A percentile compares a stretch with the other conserved stretches of the same genome.
Evolutionary conservation across 2,113 vertebrate species (phyloP).

Genomic region (Gallinago media): DNA sequence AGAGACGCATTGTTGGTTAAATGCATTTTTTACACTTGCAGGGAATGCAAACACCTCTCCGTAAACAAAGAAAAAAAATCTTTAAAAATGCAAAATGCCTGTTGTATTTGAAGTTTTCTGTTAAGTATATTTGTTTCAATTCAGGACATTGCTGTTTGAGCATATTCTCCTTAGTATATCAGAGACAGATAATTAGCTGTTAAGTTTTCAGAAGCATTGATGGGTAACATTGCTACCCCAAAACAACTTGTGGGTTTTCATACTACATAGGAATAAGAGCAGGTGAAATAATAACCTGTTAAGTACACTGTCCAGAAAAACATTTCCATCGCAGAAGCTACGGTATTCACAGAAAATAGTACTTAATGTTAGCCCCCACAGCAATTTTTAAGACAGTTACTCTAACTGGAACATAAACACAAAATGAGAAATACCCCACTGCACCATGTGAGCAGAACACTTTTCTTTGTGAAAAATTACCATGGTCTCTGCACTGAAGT

Average conservation of each 20-base stretch:
- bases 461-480: not conserved
- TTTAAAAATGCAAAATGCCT: not conserved
- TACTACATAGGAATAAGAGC: not conserved
- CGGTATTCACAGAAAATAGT: not conserved
- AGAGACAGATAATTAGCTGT: not conserved
- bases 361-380: not conserved
- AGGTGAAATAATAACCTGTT: not conserved
- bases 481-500: not conserved
- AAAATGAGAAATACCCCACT: not conserved
- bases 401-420: not conserved
- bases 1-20: not conserved
- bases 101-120: not conserved
- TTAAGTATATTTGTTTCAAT: rapidly evolving
- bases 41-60: not conserved
- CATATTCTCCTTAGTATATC: not conserved
- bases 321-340: not conserved
- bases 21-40: not conserved
- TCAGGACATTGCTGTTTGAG: not conserved
- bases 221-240: not conserved
- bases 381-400: not conserved
- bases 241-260: not conserved
- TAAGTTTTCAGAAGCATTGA: not conserved
- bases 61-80: not conserved
- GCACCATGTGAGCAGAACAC: not conserved
- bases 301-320: not conserved